A percentile compares a stretch with the other conserved stretches of the same genome.
Evolutionary conservation across 2,888 invertebrate species (phyloP).

Genomic region (Coenonympha glycerion): DNA sequence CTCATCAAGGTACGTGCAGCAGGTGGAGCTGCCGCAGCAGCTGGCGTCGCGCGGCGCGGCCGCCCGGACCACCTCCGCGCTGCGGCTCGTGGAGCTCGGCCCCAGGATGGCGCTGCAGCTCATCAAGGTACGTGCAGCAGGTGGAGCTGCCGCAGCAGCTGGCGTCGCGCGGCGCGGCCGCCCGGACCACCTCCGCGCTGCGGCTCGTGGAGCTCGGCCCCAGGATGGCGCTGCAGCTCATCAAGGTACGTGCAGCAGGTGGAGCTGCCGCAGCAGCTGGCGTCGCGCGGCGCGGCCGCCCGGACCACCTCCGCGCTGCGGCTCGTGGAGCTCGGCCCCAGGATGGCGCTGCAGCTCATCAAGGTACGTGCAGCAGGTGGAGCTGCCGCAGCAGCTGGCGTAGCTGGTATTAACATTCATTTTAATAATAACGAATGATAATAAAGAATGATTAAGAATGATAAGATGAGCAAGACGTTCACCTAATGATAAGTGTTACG

Average conservation of each 20-base stretch:
- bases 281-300: slow-evolving; percentile 83
- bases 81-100: slow-evolving; percentile 92
- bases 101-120: slow-evolving; percentile 87
- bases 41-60: slow-evolving; percentile 84
- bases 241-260: slow-evolving; percentile 80
- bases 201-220: slow-evolving; percentile 95
- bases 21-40: slow-evolving; percentile 87
- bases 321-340: slow-evolving; percentile 93
- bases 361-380: slow-evolving; percentile 81
- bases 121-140: slow-evolving; percentile 75
- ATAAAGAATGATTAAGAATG: too few relatives aligned
- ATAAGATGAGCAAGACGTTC: too few relatives aligned
- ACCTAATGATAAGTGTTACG: too few relatives aligned
- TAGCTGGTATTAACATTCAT: too few relatives aligned
- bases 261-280: slow-evolving; percentile 84
- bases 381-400: slow-evolving; percentile 85
- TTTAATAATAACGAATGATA: too few relatives aligned
- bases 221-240: slow-evolving; percentile 81
- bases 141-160: slow-evolving; percentile 87
- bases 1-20: slow-evolving; percentile 74
- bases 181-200: slow-evolving; percentile 84
- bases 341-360: slow-evolving; percentile 81
- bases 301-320: slow-evolving; percentile 85
- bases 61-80: slow-evolving; percentile 83
- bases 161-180: slow-evolving; percentile 83